A percentile compares a stretch with the other conserved stretches of the same genome.
Evolutionary conservation across 2,888 invertebrate species (phyloP).

Genomic region (Dynastes maya): DNA sequence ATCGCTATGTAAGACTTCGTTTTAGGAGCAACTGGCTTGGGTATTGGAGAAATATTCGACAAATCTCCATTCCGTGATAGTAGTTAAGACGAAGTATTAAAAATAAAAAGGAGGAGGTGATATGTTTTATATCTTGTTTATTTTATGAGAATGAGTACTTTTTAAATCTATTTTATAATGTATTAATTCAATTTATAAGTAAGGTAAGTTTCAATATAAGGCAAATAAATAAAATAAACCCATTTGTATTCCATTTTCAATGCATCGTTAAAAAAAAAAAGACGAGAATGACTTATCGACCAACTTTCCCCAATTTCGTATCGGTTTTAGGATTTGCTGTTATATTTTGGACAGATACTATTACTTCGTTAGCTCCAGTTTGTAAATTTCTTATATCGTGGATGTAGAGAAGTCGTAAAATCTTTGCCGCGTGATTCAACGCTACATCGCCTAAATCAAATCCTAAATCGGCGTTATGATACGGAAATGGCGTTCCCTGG

Average conservation of each 20-base stretch:
- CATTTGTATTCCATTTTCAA: no score
- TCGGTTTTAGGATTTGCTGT: conserved; percentile 99
- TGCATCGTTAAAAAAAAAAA: no score
- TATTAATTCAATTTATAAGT: conserved; percentile 6
- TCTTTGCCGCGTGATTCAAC: conserved; percentile 82
- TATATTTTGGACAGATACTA: conserved; percentile 92
- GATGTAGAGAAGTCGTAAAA: conserved; percentile 86
- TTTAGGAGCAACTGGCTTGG: conserved; percentile 64
- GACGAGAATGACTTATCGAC: conserved; percentile 70
- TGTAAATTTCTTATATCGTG: conserved; percentile 90
- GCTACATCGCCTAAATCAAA: conserved; percentile 78
- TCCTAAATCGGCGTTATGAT: conserved; percentile 79
- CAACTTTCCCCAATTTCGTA: conserved; percentile 94
- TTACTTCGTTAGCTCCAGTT: conserved; percentile 93
- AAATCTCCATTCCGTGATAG: conserved; percentile 63
- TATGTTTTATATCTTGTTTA: conserved; percentile 33
- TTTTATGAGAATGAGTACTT: not conserved
- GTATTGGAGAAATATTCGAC: conserved; percentile 65
- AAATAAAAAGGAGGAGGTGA: conserved; percentile 20
- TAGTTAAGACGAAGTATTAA: not conserved
- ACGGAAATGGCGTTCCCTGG: conserved; percentile 80
- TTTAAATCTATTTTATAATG: conserved; percentile 16
- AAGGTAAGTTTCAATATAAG: not conserved
- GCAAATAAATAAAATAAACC: no score
- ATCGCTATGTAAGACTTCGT: conserved; percentile 45